Conservation (phyloP, 1,140 invertebrate genomes). For the Pomacea maculata region DNA sequence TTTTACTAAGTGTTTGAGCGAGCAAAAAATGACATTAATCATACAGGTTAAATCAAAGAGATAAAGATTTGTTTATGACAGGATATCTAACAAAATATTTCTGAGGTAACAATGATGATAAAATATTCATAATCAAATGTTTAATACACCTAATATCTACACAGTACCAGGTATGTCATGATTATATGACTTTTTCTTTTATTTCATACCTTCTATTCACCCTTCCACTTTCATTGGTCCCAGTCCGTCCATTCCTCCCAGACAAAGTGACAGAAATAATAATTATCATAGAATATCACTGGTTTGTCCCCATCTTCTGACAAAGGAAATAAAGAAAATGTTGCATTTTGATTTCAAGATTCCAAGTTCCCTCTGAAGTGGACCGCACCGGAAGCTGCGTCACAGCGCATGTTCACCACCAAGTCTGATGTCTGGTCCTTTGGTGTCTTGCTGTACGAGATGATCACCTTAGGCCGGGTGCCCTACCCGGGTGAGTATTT, state of each 20-base stretch:
- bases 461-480: slow-evolving; percentile 92
- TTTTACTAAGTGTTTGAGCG: too few species aligned
- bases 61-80: too few species aligned
- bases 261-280: neutral
- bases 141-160: too few species aligned
- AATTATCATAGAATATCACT: neutral
- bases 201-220: too few species aligned
- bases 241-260: neutral
- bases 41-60: too few species aligned
- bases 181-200: too few species aligned
- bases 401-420: slow-evolving; percentile 87
- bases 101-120: too few species aligned
- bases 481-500: slow-evolving; percentile 86
- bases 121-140: too few species aligned
- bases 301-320: neutral
- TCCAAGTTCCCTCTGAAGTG: slow-evolving; percentile 93
- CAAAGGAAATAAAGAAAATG: neutral
- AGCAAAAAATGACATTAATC: too few species aligned
- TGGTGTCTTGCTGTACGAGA: slow-evolving; percentile 95
- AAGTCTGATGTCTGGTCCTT: slow-evolving; percentile 99
- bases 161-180: too few species aligned
- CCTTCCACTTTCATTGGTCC: too few species aligned
- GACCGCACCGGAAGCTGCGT: slow-evolving; percentile 96
- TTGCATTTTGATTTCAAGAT: slow-evolving; percentile 61
- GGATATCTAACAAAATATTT: too few species aligned